Base-by-base conservation (phyloP, 2,113 vertebrate genomes). In the Tenrec ecaudatus region DNA sequence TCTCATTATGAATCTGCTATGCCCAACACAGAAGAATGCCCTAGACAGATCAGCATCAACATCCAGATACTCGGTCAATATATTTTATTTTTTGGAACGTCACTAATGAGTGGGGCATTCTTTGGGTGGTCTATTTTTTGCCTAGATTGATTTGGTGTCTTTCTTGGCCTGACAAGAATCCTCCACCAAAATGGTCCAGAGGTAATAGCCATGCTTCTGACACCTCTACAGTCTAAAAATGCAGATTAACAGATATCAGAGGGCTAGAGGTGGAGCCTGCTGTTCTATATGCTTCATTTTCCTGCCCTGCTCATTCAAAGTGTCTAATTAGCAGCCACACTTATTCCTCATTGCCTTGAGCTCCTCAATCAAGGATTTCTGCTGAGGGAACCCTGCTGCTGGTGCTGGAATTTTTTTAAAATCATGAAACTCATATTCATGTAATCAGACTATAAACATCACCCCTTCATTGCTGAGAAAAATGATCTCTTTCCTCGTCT, bases 101-200 rank as follows among this genome's bases (percentile, higher is more conserved):
- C 89, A 87, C 95, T 60, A 88, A 97, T 95, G 94, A 96, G 96
- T 96, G 93, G 58, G 60, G 90, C 96, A 93, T 96, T 91, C 57
- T 97, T 96, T 95, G 92, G 96, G 96, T 95, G 92, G 97, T 97
- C 97, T 90, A 78, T 95, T 97, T 98, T 96, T 97, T 97, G 47
- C 90, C 93, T 93, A 94, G 95, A 97, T 97, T 97, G 96, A 98
- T 96, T 96, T 97, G 96, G 89, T 92, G 87, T 95, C 96, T 96
- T 97, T 75, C 1, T 19, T 95, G 96, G 82, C 91, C 94, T 97
- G 95, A 98, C 97, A 97, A 95, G 97, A 96, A 80, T 97, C 97
- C 96, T 96, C 98, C 97, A 97, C 97, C 90, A 95, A 97, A 98
- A 98, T 95, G 94, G 92, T 97, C 97, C 96, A 96, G 96, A 97